phyloP scores from a whole-genome alignment of 2,113 vertebrate genomes.

The Rhabdomys dilectus region DNA sequence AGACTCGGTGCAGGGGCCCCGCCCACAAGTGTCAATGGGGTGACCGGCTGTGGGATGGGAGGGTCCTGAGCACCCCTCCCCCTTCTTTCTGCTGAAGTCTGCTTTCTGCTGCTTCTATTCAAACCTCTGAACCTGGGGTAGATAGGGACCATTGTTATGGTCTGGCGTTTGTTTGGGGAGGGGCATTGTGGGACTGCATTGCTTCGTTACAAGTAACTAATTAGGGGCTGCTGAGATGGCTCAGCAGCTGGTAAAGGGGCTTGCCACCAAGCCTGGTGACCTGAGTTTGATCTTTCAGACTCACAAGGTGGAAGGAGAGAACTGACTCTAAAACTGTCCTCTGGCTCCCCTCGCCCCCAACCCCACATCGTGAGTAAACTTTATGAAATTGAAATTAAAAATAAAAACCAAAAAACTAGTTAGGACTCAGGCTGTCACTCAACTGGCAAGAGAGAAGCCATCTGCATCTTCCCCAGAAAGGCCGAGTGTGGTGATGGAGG shows the following conservation, averaged over 20 bases:
- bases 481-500: neutral
- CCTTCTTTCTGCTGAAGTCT: neutral
- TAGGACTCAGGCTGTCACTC: neutral
- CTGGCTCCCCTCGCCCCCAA: too few species aligned
- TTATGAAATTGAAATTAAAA: neutral
- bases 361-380: neutral
- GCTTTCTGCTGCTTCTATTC: slow-evolving; percentile 3
- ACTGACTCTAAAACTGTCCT: neutral
- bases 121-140: neutral
- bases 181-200: neutral
- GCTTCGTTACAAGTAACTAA: neutral
- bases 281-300: neutral
- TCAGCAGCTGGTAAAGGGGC: neutral
- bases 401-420: neutral
- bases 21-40: neutral
- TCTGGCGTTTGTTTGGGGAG: neutral
- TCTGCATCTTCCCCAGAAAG: neutral
- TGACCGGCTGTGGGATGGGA: neutral
- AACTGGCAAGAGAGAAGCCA: neutral
- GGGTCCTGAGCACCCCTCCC: neutral
- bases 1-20: neutral
- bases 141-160: neutral
- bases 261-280: neutral
- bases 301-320: too few species aligned
- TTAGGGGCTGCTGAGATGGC: neutral